Conservation (phyloP, 2,797 vertebrate species). For the Cynopterus sphinx region DNA sequence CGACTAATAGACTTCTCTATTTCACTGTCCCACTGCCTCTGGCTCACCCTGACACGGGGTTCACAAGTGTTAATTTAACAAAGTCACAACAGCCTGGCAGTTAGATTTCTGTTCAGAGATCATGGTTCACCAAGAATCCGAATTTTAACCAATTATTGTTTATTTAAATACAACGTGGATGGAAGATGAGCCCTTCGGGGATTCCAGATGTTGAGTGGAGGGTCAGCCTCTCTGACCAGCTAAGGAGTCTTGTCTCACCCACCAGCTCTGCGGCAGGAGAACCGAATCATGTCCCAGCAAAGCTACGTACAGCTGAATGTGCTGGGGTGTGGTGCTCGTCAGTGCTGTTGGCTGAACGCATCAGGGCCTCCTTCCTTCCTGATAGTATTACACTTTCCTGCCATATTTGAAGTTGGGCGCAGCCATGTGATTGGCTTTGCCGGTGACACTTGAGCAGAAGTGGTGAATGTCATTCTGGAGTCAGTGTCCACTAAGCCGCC, state of each 20-base stretch:
- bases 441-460: background rate
- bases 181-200: background rate
- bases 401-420: background rate
- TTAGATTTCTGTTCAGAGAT: background rate
- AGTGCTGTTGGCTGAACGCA: background rate
- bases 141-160: background rate
- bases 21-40: background rate
- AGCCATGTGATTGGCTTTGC: background rate
- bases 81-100: background rate
- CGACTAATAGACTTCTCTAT: background rate
- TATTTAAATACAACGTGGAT: background rate
- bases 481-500: background rate
- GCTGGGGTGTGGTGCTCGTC: too few species aligned
- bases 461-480: background rate
- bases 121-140: background rate
- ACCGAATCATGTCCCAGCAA: background rate
- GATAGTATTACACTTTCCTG: background rate
- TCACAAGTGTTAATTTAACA: background rate
- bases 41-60: background rate
- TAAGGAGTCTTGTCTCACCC: background rate
- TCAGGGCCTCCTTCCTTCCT: background rate
- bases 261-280: background rate
- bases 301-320: fast-evolving
- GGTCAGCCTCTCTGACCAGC: background rate
- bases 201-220: background rate